Evolutionary conservation across 2,797 vertebrate genomes (phyloP).

Genomic region (Aeoliscus strigatus): DNA sequence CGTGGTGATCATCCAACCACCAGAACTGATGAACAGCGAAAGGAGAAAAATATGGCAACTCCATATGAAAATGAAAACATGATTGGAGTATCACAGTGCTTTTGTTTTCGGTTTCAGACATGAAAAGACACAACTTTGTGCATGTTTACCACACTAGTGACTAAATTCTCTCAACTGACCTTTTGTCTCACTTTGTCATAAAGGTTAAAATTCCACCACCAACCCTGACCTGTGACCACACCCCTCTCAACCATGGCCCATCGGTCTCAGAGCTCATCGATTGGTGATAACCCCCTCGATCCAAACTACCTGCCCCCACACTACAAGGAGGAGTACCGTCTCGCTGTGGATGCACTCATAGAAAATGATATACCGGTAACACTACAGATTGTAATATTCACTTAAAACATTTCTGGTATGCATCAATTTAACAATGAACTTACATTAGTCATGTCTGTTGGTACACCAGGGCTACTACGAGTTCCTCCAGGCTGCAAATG

Average conservation of each 20-base stretch:
- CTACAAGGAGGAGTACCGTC: slow-evolving; percentile 96
- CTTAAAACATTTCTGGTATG: neutral
- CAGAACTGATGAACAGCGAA: too few relatives aligned
- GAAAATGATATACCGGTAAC: slow-evolving; percentile 80
- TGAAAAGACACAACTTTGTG: too few relatives aligned
- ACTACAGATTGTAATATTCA: neutral
- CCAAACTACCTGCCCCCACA: slow-evolving; percentile 92
- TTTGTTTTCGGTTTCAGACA: too few relatives aligned
- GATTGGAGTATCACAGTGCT: too few relatives aligned
- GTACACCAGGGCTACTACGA: slow-evolving; percentile 79
- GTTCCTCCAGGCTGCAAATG: slow-evolving; percentile 79
- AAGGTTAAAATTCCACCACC: slow-evolving; percentile 34
- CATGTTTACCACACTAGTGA: too few relatives aligned
- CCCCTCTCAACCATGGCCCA: slow-evolving; percentile 80
- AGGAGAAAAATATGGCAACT: too few relatives aligned
- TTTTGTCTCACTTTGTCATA: slow-evolving; percentile 26
- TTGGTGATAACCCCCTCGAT: slow-evolving; percentile 91
- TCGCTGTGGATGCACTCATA: slow-evolving; percentile 89
- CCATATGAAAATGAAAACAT: too few relatives aligned
- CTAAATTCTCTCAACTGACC: too few relatives aligned
- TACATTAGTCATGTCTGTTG: slow-evolving; percentile 6
- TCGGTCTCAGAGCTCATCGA: slow-evolving; percentile 90
- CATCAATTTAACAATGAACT: slow-evolving; percentile 2
- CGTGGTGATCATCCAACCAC: too few relatives aligned
- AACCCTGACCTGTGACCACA: slow-evolving; percentile 21